Conservation (phyloP, 2,888 invertebrate species). For the Tetranychus piercei region DNA sequence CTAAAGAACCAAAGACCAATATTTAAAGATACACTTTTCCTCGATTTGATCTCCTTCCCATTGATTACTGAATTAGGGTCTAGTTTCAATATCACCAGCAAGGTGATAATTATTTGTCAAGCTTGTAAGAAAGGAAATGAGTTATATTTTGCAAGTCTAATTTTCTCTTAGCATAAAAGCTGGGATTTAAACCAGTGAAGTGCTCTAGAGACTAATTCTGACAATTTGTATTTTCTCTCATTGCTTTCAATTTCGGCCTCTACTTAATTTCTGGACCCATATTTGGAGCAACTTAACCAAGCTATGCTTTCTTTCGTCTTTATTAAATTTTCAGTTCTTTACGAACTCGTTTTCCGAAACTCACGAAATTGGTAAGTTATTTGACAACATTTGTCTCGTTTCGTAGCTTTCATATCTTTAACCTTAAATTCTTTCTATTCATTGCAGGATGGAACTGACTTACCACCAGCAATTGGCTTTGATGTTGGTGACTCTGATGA, state of each 20-base stretch:
- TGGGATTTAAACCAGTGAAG: not conserved
- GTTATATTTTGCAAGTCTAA: not conserved
- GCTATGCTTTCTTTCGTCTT: not conserved
- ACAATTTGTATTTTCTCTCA: not conserved
- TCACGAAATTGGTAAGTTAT: constrained; percentile 60
- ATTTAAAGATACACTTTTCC: not conserved
- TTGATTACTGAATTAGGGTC: not conserved
- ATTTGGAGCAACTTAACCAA: not conserved
- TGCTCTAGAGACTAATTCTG: not conserved
- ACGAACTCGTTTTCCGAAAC: constrained; percentile 68
- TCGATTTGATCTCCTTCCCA: not conserved
- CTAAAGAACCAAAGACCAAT: not conserved
- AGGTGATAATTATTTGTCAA: not conserved
- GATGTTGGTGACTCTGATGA: constrained; percentile 47
- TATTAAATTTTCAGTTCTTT: constrained; percentile 58
- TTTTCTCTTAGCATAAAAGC: not conserved
- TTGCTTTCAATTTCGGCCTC: not conserved
- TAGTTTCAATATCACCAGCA: not conserved
- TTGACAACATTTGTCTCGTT: too few species aligned
- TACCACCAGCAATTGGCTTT: constrained; percentile 71
- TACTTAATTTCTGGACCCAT: not conserved
- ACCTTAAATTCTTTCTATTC: not conserved
- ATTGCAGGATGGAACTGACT: not conserved
- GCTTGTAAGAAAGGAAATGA: not conserved
- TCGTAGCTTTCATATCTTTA: too few species aligned